Percentiles rank a stretch among this genome's conserved stretches.
These are phyloP conservation scores for Biston stratarius DNA, from an alignment of 2,888 invertebrate genomes.

Conservation along the genomic window DNA sequence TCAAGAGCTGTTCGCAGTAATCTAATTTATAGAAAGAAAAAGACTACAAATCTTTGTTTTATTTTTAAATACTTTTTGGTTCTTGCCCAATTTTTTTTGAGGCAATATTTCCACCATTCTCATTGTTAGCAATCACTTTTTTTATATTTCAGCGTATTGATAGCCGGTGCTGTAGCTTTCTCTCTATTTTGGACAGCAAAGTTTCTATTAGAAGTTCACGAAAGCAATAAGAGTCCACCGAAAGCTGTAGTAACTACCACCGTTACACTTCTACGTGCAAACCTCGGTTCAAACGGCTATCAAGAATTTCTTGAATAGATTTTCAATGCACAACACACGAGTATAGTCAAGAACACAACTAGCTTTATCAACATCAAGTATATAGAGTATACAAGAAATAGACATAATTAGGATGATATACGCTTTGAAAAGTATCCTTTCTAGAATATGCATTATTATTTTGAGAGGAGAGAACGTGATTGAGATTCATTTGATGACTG, in stretches of 20 bases:
- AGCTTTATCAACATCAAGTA: neutral
- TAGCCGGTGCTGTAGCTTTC: slow-evolving; percentile 64
- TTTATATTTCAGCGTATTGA: slow-evolving; percentile 55
- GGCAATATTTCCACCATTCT: neutral
- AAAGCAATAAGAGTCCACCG: neutral
- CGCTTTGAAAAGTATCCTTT: neutral
- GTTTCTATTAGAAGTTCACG: slow-evolving; percentile 53
- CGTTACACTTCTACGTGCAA: neutral
- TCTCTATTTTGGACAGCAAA: slow-evolving; percentile 66
- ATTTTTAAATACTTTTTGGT: no score
- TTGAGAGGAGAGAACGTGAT: neutral
- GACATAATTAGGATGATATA: neutral
- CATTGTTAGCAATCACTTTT: neutral
- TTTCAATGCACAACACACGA: neutral
- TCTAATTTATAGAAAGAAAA: no score
- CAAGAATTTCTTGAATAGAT: neutral
- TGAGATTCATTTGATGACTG: neutral
- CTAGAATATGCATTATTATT: neutral
- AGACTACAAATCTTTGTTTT: no score
- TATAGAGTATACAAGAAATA: neutral
- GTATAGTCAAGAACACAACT: neutral
- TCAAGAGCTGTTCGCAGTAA: no score
- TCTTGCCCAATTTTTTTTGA: no score
- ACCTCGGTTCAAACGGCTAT: neutral
- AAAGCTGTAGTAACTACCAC: neutral